Evolutionary conservation across 2,888 invertebrate genomes (phyloP), one percentile per base, ranked within the genome.

Genomic region (Meiosimyza decipiens): DNA sequence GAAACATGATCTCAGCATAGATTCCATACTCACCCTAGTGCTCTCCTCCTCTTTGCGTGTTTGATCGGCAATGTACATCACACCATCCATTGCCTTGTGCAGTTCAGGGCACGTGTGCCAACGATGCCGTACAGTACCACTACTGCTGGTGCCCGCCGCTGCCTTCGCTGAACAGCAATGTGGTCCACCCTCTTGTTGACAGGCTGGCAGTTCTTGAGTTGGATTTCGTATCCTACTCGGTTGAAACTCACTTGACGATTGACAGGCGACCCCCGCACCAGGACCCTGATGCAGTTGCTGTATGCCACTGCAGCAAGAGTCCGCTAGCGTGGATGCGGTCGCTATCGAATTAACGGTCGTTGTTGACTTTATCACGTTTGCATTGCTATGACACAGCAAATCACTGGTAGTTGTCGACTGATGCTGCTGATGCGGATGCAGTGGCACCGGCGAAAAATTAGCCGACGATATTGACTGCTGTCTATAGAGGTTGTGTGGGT

Each of bases 61-160:
- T 87, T 96, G 96, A 87, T 96, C 96, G 66, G 96, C 96, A 83
- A 96, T 96, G 86, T 95, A 96, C 83, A 94, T 91, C 79, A 96
- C 95, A 77, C 96, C 96, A 86, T 96, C 95, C 87, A 96, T 95
- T 81, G 96, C 96, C 87, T 95, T 95, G 88, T 95, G 94, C 79
- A 96, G 91, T 88, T 96, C 96, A 57, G 96, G 95, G 87, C 96
- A 96, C 86, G 93, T 92, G 86, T 95, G 94, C 95, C 95, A 95
- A 81, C 94, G 91, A 79, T 93, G 92, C 79, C 91, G 89, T 69
- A 85, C 80, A 51, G 78, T 84, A 12, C 59, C 59, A 15, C 59
- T 28, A 50, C 22, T 54, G 16, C 51, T 62, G 28, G 78, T 85
- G 59, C 59, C 51, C 52, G 51, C 40, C 1, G 60, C 70, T 47